Percentiles rank a stretch among this genome's conserved stretches.
These are phyloP conservation scores for Odontocerum albicorne DNA, from an alignment of 2,888 invertebrate genomes.

Conservation along the genomic window DNA sequence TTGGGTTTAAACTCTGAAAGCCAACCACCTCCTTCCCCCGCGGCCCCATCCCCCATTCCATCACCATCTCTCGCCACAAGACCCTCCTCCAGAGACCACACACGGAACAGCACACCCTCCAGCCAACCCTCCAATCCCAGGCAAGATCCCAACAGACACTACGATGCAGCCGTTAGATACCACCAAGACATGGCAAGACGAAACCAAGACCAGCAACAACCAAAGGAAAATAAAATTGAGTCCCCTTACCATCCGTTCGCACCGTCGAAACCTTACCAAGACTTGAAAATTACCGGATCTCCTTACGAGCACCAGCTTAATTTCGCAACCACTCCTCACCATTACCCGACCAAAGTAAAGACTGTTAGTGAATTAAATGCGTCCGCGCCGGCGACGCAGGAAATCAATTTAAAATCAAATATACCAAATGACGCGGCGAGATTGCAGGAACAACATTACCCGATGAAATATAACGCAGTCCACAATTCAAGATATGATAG, in stretches of 20 bases:
- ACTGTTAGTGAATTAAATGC: slow-evolving; percentile 35
- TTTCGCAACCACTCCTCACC: slow-evolving; percentile 27
- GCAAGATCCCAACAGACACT: slow-evolving; percentile 28
- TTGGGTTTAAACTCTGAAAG: slow-evolving; percentile 70
- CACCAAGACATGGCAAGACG: slow-evolving; percentile 30
- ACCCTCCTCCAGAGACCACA: slow-evolving; percentile 36
- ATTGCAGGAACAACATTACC: slow-evolving; percentile 21
- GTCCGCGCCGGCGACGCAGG: slow-evolving; percentile 24
- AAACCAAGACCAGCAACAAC: slow-evolving; percentile 23
- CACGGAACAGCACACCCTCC: slow-evolving; percentile 3
- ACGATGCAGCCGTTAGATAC: slow-evolving; percentile 31
- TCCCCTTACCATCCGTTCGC: slow-evolving; percentile 22
- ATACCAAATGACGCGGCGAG: slow-evolving; percentile 13
- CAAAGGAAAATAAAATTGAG: slow-evolving; percentile 22
- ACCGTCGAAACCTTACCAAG: slow-evolving; percentile 32
- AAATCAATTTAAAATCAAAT: slow-evolving; percentile 34
- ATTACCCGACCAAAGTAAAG: slow-evolving; percentile 35
- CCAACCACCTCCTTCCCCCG: slow-evolving; percentile 38
- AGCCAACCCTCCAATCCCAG: slow-evolving; percentile 21
- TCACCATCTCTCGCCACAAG: slow-evolving; percentile 40
- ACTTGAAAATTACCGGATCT: slow-evolving; percentile 28
- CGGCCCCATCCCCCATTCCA: slow-evolving; percentile 42
- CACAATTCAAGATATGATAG: slow-evolving; percentile 32
- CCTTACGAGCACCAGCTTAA: slow-evolving; percentile 34
- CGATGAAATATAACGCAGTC: slow-evolving; percentile 27